Evolutionary conservation across 2,113 vertebrate species (phyloP).

Genomic region (Malurus elegans): DNA sequence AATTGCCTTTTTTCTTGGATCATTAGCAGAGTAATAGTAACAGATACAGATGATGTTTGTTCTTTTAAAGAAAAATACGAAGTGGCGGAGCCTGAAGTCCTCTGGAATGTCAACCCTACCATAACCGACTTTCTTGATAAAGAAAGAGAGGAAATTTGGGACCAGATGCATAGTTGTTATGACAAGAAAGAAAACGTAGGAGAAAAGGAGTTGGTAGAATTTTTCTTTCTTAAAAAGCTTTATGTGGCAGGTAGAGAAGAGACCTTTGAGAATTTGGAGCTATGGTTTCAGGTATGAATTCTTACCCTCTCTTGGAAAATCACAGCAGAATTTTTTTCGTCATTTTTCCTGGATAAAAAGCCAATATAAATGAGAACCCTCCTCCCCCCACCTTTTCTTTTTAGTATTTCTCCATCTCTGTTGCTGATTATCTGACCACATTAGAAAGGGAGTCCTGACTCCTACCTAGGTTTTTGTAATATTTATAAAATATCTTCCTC

Average conservation of each 20-base stretch:
- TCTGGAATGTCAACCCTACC: background rate
- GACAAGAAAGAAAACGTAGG: background rate
- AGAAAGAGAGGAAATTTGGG: background rate
- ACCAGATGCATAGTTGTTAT: background rate
- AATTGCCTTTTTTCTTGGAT: background rate
- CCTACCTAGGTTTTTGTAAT: background rate
- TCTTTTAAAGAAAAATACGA: background rate
- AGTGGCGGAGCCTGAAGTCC: background rate
- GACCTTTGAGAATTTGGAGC: background rate
- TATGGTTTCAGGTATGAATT: background rate
- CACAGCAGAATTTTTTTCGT: background rate
- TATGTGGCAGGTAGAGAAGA: background rate
- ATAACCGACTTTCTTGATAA: background rate
- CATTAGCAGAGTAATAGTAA: background rate
- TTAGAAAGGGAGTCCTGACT: background rate
- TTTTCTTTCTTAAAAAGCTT: background rate
- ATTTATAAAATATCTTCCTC: background rate
- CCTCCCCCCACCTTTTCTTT: rapidly evolving
- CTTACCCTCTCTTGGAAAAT: background rate
- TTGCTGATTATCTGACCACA: background rate
- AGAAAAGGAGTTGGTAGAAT: background rate
- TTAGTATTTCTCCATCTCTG: background rate
- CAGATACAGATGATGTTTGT: background rate
- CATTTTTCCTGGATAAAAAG: background rate
- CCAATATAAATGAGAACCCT: background rate